A percentile compares a stretch with the other conserved stretches of the same genome.
Evolutionary conservation across 2,797 vertebrate species (phyloP).

Genomic region (Spheniscus humboldti): DNA sequence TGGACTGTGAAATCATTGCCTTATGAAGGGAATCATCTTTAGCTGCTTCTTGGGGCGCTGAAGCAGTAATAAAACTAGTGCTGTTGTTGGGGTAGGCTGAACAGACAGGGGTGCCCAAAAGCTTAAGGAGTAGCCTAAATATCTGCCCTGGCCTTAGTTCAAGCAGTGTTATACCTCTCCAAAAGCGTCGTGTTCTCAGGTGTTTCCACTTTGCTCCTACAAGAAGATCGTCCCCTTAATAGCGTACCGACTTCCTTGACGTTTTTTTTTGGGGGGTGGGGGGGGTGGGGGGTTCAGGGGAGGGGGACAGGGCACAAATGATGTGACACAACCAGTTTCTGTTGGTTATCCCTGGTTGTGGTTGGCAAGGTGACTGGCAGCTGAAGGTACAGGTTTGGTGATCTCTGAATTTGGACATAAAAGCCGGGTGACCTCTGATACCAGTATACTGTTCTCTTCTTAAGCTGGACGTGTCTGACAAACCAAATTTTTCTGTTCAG

Average conservation of each 20-base stretch:
- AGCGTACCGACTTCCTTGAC: background rate
- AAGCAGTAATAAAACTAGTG: background rate
- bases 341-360: background rate
- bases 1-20: background rate
- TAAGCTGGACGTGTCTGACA: background rate
- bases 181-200: background rate
- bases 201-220: background rate
- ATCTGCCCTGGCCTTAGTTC: background rate
- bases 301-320: background rate
- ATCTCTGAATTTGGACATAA: accelerated
- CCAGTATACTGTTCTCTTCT: accelerated
- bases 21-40: background rate
- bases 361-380: background rate
- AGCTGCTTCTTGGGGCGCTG: background rate
- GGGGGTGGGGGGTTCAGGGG: no score
- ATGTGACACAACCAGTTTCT: background rate
- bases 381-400: background rate
- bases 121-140: background rate
- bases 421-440: background rate
- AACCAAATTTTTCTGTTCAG: background rate
- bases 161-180: background rate
- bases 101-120: background rate
- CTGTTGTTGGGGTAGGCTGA: background rate
- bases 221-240: background rate
- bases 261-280: no score